phyloP scores from a whole-genome alignment of 2,888 invertebrate genomes.

The Prionchulus punctatus region DNA sequence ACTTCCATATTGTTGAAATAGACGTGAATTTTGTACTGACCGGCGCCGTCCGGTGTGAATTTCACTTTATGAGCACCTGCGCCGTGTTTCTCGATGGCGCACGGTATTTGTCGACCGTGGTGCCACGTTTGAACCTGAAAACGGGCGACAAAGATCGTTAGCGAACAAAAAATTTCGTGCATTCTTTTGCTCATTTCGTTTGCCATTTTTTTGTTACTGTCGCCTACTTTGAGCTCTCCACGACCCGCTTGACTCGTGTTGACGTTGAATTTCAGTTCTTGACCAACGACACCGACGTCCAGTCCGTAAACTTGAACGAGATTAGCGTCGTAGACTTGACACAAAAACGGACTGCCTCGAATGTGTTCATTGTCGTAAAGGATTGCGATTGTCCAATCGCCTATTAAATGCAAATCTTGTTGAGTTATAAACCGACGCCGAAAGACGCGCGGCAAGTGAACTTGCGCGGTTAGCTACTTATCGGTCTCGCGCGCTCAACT shows the following conservation, averaged over 20 bases:
- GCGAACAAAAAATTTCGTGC: neutral
- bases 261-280: slow-evolving; percentile 29
- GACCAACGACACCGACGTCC: slow-evolving; percentile 32
- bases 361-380: slow-evolving; percentile 89
- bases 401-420: slow-evolving; percentile 21
- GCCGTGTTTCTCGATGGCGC: slow-evolving; percentile 56
- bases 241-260: slow-evolving; percentile 25
- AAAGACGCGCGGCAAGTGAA: too few species aligned
- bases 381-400: slow-evolving; percentile 85
- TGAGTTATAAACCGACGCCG: neutral
- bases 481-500: too few species aligned
- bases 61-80: slow-evolving; percentile 42
- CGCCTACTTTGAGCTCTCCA: slow-evolving; percentile 22
- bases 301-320: slow-evolving; percentile 35
- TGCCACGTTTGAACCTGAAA: slow-evolving; percentile 24
- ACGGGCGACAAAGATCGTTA: neutral
- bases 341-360: slow-evolving; percentile 84
- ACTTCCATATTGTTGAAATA: slow-evolving; percentile 82
- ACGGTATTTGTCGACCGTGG: slow-evolving; percentile 42
- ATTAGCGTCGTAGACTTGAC: slow-evolving; percentile 50
- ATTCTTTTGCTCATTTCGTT: neutral
- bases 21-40: slow-evolving; percentile 59
- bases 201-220: neutral
- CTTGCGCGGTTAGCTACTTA: too few species aligned
- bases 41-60: slow-evolving; percentile 44